phyloP scores from a whole-genome alignment of 2,797 vertebrate genomes.

The Ctenopoma multispine region DNA sequence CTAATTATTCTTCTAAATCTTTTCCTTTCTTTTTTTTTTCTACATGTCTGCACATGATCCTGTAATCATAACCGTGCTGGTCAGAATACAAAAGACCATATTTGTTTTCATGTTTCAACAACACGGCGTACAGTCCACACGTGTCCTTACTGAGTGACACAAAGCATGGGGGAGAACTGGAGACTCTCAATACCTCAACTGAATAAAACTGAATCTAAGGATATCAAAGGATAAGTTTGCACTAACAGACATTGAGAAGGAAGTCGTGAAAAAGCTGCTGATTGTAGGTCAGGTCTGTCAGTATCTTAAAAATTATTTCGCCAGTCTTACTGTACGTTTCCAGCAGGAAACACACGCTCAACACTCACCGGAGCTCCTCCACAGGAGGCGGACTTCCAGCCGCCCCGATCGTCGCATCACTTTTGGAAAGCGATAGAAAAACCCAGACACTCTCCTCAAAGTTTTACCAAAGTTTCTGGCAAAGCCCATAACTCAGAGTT shows the following conservation, averaged over 20 bases:
- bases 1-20: neutral
- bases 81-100: slow-evolving; percentile 4
- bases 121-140: slow-evolving; percentile 7
- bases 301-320: no score
- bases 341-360: neutral
- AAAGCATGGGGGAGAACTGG: neutral
- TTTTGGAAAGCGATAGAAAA: slow-evolving; percentile 79
- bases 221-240: no score
- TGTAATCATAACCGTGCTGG: neutral
- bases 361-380: slow-evolving; percentile 80
- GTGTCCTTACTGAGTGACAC: neutral
- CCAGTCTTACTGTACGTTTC: neutral
- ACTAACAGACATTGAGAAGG: no score
- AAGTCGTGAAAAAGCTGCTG: neutral
- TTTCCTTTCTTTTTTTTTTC: slow-evolving; percentile 1
- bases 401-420: slow-evolving; percentile 68
- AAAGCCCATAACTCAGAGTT: slow-evolving; percentile 73
- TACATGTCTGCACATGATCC: neutral
- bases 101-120: slow-evolving; percentile 1
- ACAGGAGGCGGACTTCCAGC: slow-evolving; percentile 78
- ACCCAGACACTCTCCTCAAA: slow-evolving; percentile 72
- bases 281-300: neutral
- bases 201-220: no score
- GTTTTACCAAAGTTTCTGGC: slow-evolving; percentile 70
- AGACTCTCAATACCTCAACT: neutral